Percentiles rank a stretch among this genome's conserved stretches.
These are phyloP conservation scores for Spisula solida DNA, from an alignment of 2,888 invertebrate species.

Conservation along the genomic window DNA sequence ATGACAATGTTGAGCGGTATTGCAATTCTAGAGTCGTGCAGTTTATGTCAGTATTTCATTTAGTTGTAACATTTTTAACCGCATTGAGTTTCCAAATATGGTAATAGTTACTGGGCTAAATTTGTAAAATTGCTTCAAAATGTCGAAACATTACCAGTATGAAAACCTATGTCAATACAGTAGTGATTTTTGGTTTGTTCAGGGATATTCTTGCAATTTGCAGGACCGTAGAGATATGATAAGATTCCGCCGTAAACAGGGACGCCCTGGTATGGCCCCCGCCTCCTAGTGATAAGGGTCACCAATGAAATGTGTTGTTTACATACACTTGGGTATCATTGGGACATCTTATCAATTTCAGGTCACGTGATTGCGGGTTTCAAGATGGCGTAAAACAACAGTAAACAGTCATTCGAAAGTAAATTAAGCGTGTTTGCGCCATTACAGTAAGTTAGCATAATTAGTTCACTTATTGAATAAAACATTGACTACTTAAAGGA, in stretches of 20 bases:
- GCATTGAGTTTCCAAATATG: slow-evolving; percentile 9
- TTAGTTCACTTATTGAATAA: slow-evolving; percentile 16
- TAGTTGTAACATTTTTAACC: background rate
- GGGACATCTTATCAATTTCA: slow-evolving; percentile 59
- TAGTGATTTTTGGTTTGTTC: slow-evolving; percentile 33
- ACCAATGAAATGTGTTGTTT: slow-evolving; percentile 67
- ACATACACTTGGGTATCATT: slow-evolving; percentile 56
- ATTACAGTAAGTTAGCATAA: background rate
- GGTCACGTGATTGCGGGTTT: slow-evolving; percentile 54
- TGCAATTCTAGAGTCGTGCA: background rate
- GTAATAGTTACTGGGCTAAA: slow-evolving; percentile 25
- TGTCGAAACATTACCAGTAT: slow-evolving; percentile 37
- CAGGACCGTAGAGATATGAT: slow-evolving; percentile 35
- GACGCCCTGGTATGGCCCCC: slow-evolving; percentile 51
- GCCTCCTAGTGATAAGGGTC: slow-evolving; percentile 62
- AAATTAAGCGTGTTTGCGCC: slow-evolving; percentile 24
- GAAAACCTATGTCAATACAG: slow-evolving; percentile 42
- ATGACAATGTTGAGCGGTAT: background rate
- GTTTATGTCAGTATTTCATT: background rate
- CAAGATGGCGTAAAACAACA: slow-evolving; percentile 45
- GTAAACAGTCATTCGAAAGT: slow-evolving; percentile 3
- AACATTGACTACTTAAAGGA: background rate
- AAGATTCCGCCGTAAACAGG: slow-evolving; percentile 68
- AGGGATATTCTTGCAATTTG: slow-evolving; percentile 47
- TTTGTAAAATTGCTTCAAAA: slow-evolving; percentile 38